Conservation (phyloP, 2,888 invertebrate species). For the Dicyrtomina minuta region DNA sequence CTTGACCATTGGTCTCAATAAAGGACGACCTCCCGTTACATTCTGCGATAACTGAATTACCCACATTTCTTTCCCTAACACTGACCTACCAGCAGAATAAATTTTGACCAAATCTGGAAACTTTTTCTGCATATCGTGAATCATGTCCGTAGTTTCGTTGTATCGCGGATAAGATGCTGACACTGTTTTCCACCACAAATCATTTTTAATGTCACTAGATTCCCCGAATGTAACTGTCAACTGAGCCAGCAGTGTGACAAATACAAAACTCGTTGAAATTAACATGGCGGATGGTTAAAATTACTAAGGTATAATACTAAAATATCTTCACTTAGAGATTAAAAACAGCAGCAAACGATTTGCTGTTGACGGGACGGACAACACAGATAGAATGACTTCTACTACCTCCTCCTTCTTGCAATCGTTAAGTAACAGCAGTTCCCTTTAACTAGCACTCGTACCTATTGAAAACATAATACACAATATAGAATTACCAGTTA, state of each 20-base stretch:
- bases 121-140: conserved; percentile 64
- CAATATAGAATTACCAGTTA: no score
- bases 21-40: conserved; percentile 59
- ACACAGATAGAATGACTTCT: no score
- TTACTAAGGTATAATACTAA: no score
- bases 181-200: conserved; percentile 44
- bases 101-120: conserved; percentile 72
- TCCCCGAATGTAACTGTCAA: conserved; percentile 14
- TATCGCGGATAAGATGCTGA: conserved; percentile 65
- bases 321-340: no score
- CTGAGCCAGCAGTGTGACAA: conserved; percentile 32
- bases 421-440: no score
- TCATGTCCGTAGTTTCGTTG: conserved; percentile 68
- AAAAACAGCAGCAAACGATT: no score
- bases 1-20: conserved; percentile 84
- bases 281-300: neutral
- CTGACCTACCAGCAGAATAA: conserved; percentile 79
- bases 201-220: neutral
- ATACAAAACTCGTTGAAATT: neutral
- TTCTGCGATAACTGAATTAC: conserved; percentile 77
- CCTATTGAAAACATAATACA: no score
- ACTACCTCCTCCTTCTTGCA: no score
- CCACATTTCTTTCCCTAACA: conserved; percentile 76
- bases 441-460: no score
- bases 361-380: no score